Conservation (phyloP, 2,113 vertebrate species). For the Myotis yumanensis region DNA sequence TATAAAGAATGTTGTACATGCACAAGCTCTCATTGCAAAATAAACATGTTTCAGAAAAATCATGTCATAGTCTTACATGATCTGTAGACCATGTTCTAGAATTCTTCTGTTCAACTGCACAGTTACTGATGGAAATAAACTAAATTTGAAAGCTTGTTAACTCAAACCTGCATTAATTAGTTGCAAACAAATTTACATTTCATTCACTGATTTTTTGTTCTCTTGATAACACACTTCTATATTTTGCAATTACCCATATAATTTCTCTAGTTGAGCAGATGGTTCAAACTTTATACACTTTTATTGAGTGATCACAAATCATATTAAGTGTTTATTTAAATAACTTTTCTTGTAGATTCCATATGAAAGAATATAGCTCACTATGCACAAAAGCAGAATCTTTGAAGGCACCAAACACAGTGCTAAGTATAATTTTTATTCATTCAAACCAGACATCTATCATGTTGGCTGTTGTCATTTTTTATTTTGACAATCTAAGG, state of each 20-base stretch:
- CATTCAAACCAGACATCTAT: too few species aligned
- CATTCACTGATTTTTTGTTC: neutral
- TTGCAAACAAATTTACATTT: neutral
- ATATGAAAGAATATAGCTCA: slow-evolving; percentile 8
- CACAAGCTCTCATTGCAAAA: slow-evolving; percentile 34
- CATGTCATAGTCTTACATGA: neutral
- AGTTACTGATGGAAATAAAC: slow-evolving; percentile 29
- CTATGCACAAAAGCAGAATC: neutral
- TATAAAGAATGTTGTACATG: neutral
- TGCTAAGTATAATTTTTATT: neutral
- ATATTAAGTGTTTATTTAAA: neutral
- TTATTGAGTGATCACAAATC: slow-evolving; percentile 9
- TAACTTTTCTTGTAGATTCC: neutral
- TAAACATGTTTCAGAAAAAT: slow-evolving; percentile 48
- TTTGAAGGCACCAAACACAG: neutral
- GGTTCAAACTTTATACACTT: neutral
- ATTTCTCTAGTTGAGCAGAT: neutral
- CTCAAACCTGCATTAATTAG: neutral
- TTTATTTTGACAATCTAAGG: too few species aligned
- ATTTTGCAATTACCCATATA: neutral
- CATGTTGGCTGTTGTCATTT: too few species aligned
- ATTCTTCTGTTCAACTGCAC: neutral
- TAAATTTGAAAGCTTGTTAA: slow-evolving; percentile 35
- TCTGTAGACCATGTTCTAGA: slow-evolving; percentile 3
- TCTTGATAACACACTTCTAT: slow-evolving; percentile 1